A percentile compares a stretch with the other conserved stretches of the same genome.
These are phyloP conservation scores for Campodea augens DNA, from an alignment of 1,140 invertebrate species.

Conservation along the genomic window DNA sequence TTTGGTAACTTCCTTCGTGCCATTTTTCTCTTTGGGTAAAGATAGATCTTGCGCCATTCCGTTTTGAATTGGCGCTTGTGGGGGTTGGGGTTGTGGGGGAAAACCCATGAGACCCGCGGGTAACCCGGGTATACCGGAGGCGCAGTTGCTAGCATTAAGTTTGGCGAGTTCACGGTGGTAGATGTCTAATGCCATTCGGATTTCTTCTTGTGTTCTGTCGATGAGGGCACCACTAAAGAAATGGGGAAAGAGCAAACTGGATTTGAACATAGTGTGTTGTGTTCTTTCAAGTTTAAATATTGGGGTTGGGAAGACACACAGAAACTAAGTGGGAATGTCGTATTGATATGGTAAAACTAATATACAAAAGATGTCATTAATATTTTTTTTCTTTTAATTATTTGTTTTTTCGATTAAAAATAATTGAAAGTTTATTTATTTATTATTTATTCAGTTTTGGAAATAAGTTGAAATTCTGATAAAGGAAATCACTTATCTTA, in stretches of 20 bases:
- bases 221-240: constrained; percentile 45
- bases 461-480: too few species aligned
- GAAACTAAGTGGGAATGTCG: neutral
- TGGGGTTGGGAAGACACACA: neutral
- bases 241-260: constrained; percentile 56
- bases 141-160: constrained; percentile 35
- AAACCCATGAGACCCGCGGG: constrained; percentile 23
- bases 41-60: constrained; percentile 66
- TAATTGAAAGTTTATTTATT: too few species aligned
- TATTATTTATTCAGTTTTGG: too few species aligned
- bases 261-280: constrained; percentile 13
- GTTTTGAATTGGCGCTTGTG: constrained; percentile 31
- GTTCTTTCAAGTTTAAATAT: too few species aligned
- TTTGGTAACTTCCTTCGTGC: constrained; percentile 23
- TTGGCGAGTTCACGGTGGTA: constrained; percentile 79
- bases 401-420: too few species aligned
- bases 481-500: too few species aligned
- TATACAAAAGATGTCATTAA: neutral
- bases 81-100: constrained; percentile 16
- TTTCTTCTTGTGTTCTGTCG: constrained; percentile 62
- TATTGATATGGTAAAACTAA: constrained; percentile 1
- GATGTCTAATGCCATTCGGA: constrained; percentile 72
- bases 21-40: constrained; percentile 31
- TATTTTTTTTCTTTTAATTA: too few species aligned
- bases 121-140: constrained; percentile 13